Evolutionary conservation across 1,140 invertebrate species (phyloP).

Genomic region (Muscidifurax raptorellus): DNA sequence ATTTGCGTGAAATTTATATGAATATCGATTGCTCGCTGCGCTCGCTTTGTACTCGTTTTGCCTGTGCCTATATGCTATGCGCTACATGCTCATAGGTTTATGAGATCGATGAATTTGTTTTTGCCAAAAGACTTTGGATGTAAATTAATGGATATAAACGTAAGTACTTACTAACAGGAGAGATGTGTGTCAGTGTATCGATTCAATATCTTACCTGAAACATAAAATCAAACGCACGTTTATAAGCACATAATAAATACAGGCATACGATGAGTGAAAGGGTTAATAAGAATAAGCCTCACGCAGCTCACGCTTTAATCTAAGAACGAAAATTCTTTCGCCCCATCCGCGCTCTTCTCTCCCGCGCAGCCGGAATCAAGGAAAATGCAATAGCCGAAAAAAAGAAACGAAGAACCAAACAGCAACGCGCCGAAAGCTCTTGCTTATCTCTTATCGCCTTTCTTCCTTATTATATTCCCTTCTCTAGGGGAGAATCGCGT

Average conservation of each 20-base stretch:
- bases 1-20: background rate
- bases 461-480: slow-evolving; percentile 38
- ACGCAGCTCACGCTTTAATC: background rate
- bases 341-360: too few species aligned
- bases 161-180: too few species aligned
- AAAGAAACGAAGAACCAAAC: background rate
- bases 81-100: too few species aligned
- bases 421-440: background rate
- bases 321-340: background rate
- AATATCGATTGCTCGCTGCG: background rate
- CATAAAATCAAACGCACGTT: background rate
- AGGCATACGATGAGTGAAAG: too few species aligned
- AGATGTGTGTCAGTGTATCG: background rate
- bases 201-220: background rate
- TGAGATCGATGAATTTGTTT: too few species aligned
- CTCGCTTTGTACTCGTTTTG: background rate
- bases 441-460: slow-evolving; percentile 41
- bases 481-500: slow-evolving; percentile 37
- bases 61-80: too few species aligned
- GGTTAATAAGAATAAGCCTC: background rate
- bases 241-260: background rate
- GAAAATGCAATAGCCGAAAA: background rate
- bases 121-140: too few species aligned
- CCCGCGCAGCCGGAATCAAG: too few species aligned
- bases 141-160: too few species aligned